Conservation (phyloP, 2,797 vertebrate species). For the Otus scops region DNA sequence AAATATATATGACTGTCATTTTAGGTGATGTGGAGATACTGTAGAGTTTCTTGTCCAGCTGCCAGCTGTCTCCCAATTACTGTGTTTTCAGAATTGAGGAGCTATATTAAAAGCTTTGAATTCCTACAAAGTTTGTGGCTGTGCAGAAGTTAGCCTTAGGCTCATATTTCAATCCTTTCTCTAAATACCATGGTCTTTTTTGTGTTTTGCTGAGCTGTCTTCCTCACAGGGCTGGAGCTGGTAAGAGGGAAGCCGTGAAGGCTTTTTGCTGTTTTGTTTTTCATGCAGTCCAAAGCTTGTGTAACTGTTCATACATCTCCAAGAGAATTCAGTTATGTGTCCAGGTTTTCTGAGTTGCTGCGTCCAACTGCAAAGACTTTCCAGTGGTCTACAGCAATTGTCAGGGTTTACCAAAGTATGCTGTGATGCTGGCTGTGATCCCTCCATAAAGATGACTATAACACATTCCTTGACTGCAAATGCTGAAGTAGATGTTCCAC, state of each 20-base stretch:
- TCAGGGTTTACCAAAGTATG: neutral
- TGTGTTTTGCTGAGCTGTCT: neutral
- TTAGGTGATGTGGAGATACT: neutral
- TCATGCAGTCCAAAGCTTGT: neutral
- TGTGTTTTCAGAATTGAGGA: neutral
- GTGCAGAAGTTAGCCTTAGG: neutral
- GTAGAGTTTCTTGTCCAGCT: neutral
- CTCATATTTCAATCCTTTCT: neutral
- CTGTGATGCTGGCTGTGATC: neutral
- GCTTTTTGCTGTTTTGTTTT: neutral
- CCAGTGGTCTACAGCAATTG: neutral
- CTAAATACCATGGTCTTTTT: rapidly evolving
- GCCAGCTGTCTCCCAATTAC: neutral
- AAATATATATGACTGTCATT: neutral
- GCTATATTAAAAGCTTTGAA: neutral
- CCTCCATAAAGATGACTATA: rapidly evolving
- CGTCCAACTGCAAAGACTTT: neutral
- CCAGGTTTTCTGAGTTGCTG: neutral
- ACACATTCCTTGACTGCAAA: neutral
- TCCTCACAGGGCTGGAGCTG: neutral
- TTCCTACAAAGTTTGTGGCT: neutral
- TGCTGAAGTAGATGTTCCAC: neutral
- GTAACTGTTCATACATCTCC: neutral
- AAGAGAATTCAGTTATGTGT: neutral
- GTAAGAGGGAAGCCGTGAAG: neutral